Base-by-base conservation (phyloP, 2,888 invertebrate species). In the Amiota minor region DNA sequence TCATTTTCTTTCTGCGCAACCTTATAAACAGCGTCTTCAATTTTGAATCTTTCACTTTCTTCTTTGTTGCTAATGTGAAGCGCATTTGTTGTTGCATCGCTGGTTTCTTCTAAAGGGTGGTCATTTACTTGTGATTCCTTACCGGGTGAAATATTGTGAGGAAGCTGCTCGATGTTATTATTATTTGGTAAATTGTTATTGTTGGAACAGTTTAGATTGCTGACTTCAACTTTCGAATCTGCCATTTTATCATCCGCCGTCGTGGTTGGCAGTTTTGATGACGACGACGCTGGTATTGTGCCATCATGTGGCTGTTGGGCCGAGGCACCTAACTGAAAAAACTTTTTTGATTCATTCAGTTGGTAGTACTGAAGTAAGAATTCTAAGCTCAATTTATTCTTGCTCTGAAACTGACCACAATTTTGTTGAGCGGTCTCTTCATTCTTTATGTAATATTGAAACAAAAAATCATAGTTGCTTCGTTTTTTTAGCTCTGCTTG, bases 281-380 rank as follows among this genome's bases (percentile, higher is more conserved):
- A 81, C 76, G 81, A 79, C 81, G 81, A 79, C 64, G 70, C 76
- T 76, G 81, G 81, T 77, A 81, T 80, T 78, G 80, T 80, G 76
- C 84, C 84, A 86, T 89, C 88, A 89, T 84, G 83, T 82, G 81
- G 84, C 85, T 75, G 79, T 85, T 87, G 86, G 85, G 89, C 88
- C 87, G 89, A 89, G 89, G 89, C 89, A 83, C 88, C 88, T 88
- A 89, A 88, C 86, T 89, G 90, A 89, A 90, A 89, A 89, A 90
- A 89, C 88, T 89, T 89, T 80, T 89, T 90, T 50, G 89, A 89
- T 81, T 90, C 90, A 73, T 87, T 89, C 16, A 90, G 81, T 82
- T 90, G 90, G 76, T 90, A 90, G 74, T 89, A 90, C 80, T 90
- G 90, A 45, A 89, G 75, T 12, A 90, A 78, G 74, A 88, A 89